Conservation (phyloP, 2,888 invertebrate genomes). For the Chromoteleia sp. region DNA sequence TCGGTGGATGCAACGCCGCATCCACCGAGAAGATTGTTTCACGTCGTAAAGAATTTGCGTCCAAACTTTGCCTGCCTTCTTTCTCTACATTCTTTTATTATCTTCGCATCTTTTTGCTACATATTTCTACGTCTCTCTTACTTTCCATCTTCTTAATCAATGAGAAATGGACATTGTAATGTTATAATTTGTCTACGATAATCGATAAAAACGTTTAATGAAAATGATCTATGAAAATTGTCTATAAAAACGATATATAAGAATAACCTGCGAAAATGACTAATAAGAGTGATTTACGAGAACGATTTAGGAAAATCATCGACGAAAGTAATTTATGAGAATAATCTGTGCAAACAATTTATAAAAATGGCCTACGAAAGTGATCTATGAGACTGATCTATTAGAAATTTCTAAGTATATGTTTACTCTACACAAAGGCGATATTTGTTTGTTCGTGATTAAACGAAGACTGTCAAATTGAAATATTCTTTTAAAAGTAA, state of each 20-base stretch:
- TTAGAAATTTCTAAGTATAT: no score
- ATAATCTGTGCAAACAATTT: background rate
- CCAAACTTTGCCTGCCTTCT: slow-evolving; percentile 20
- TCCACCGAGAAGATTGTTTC: slow-evolving; percentile 49
- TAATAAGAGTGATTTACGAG: background rate
- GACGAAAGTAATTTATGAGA: background rate
- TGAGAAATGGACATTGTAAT: background rate
- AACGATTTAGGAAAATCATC: background rate
- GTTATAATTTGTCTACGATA: background rate
- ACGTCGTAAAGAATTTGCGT: slow-evolving; percentile 61
- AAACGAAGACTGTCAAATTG: no score
- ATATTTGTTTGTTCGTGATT: no score
- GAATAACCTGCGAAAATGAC: background rate
- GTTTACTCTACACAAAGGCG: no score
- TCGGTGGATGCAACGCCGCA: slow-evolving; percentile 32
- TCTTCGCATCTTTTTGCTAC: slow-evolving; percentile 10
- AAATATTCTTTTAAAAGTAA: no score
- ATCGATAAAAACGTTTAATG: background rate
- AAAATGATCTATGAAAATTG: background rate
- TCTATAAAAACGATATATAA: background rate
- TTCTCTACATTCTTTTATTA: background rate
- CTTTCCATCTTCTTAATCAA: background rate
- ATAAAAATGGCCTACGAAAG: no score
- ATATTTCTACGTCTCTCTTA: slow-evolving; percentile 1
- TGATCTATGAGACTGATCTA: no score